These are phyloP conservation scores for Drosophila eugracilis DNA, from an alignment of 1,140 invertebrate genomes.

Conservation along the genomic window DNA sequence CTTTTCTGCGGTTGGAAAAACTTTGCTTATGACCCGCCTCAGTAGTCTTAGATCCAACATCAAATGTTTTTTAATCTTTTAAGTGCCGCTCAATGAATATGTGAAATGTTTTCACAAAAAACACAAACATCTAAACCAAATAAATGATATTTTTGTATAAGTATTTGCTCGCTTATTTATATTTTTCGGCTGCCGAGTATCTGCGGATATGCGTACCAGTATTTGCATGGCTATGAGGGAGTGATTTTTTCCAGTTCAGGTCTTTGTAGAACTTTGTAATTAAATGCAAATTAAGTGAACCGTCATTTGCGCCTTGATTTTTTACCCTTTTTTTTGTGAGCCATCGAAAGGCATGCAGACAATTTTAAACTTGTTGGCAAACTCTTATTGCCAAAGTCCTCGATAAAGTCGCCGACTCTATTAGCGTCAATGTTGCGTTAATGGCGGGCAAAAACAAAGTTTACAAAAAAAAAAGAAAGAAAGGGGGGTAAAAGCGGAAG, in stretches of 20 bases:
- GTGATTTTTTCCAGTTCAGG: constrained; percentile 17
- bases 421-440: constrained; percentile 70
- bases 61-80: constrained; percentile 52
- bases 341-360: constrained; percentile 45
- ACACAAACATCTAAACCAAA: constrained; percentile 2
- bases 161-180: constrained; percentile 9
- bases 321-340: constrained; percentile 48
- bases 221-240: constrained; percentile 32
- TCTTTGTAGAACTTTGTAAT: constrained; percentile 67
- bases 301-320: constrained; percentile 63
- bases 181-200: background rate
- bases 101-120: constrained; percentile 1
- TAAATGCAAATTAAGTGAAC: constrained; percentile 79
- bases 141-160: constrained; percentile 12
- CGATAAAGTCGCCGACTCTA: constrained; percentile 59
- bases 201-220: constrained; percentile 25
- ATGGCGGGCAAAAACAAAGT: constrained; percentile 24
- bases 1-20: constrained; percentile 22
- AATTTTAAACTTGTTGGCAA: constrained; percentile 66
- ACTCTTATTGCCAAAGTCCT: constrained; percentile 63
- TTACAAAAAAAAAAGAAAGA: constrained; percentile 13
- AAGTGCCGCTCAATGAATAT: constrained; percentile 25
- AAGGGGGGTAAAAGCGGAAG: constrained; percentile 35
- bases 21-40: constrained; percentile 25
- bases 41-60: background rate